Conservation (phyloP, 2,113 vertebrate genomes). For the Neolamprologus devosi region DNA sequence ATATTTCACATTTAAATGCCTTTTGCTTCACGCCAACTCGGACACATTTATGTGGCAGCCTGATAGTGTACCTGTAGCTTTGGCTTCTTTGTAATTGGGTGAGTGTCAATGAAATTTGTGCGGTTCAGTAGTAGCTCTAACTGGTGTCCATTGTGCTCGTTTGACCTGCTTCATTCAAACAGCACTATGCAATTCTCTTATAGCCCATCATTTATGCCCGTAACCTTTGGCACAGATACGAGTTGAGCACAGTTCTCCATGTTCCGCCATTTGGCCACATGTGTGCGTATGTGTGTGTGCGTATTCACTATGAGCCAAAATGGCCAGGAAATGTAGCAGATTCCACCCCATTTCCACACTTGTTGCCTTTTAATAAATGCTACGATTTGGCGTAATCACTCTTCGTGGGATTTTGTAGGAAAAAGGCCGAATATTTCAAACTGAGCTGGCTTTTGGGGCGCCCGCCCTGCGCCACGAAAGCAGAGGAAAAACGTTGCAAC, state of each 20-base stretch:
- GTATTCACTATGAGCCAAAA: not conserved
- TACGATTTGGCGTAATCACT: too few species aligned
- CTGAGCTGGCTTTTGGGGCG: not conserved
- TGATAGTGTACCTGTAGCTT: not conserved
- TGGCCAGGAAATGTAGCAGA: not conserved
- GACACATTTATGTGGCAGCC: not conserved
- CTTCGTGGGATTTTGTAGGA: accelerated
- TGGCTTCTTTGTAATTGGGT: not conserved
- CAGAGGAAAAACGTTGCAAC: not conserved
- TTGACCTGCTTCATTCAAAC: conserved; percentile 30
- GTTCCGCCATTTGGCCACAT: conserved; percentile 16
- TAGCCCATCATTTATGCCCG: not conserved
- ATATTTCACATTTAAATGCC: not conserved
- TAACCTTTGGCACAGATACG: conserved; percentile 66
- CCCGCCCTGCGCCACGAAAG: not conserved
- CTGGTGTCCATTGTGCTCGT: not conserved
- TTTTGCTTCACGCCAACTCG: not conserved
- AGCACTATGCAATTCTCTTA: not conserved
- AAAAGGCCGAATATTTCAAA: not conserved
- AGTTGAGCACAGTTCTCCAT: not conserved
- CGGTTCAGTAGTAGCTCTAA: not conserved
- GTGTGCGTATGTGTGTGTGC: not conserved
- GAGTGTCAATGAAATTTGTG: not conserved
- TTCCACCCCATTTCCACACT: not conserved
- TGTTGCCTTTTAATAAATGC: not conserved